These are phyloP conservation scores for Datnioides undecimradiatus DNA, from an alignment of 2,113 vertebrate genomes.

Conservation along the genomic window DNA sequence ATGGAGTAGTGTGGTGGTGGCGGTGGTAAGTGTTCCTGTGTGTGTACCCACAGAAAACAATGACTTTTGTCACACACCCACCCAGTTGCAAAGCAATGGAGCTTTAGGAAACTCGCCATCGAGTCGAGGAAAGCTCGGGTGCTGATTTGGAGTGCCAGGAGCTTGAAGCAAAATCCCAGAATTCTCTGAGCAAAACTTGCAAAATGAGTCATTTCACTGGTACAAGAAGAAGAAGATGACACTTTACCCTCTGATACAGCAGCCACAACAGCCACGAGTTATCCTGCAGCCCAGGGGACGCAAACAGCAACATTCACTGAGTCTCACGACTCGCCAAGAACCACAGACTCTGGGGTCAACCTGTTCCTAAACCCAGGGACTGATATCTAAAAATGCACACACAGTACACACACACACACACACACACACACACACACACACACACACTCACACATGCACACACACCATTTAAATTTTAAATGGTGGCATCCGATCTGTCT, in stretches of 20 bases:
- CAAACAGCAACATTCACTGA: constrained; percentile 1
- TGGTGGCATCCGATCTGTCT: too few relatives aligned
- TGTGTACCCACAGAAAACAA: not conserved
- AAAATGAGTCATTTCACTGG: constrained; percentile 20
- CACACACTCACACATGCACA: too few relatives aligned
- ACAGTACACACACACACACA: too few relatives aligned
- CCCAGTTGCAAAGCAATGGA: not conserved
- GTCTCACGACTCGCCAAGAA: not conserved
- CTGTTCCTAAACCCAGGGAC: not conserved
- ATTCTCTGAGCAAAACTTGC: not conserved
- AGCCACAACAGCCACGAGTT: constrained; percentile 32
- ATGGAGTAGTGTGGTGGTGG: too few relatives aligned
- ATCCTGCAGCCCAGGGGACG: not conserved
- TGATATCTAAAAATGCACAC: not conserved
- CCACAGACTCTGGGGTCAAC: not conserved
- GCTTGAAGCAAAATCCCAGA: not conserved
- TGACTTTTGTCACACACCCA: not conserved
- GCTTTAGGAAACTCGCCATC: not conserved
- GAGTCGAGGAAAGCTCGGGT: not conserved
- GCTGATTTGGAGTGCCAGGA: not conserved
- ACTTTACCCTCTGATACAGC: constrained; percentile 11
- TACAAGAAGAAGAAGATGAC: constrained; percentile 19
- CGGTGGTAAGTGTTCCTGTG: not conserved
- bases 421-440: too few relatives aligned
- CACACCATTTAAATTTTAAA: too few relatives aligned